These are phyloP conservation scores for Laticauda laticaudata DNA, from an alignment of 2,113 vertebrate species.

Conservation along the genomic window DNA sequence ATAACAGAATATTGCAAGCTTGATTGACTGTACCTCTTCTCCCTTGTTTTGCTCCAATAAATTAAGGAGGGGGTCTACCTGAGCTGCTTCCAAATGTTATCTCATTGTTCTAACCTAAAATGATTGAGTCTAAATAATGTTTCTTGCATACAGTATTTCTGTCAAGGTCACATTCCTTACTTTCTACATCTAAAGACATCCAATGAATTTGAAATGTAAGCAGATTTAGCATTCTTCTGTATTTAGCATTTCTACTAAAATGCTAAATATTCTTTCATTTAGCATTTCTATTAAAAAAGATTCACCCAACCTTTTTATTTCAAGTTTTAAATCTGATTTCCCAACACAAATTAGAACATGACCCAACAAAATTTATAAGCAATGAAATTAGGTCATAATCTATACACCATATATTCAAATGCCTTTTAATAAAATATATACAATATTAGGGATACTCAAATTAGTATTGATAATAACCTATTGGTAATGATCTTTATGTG, in stretches of 20 bases:
- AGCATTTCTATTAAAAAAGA: not conserved
- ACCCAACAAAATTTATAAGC: not conserved
- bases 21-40: not conserved
- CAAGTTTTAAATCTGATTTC: not conserved
- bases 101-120: not conserved
- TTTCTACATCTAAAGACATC: not conserved
- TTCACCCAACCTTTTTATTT: not conserved
- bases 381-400: not conserved
- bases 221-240: not conserved
- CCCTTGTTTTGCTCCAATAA: not conserved
- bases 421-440: not conserved
- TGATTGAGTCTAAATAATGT: not conserved
- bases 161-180: not conserved
- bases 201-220: not conserved
- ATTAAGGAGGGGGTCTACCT: not conserved
- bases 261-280: not conserved
- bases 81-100: not conserved
- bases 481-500: not conserved
- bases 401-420: not conserved
- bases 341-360: not conserved
- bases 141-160: not conserved
- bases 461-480: not conserved
- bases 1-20: not conserved
- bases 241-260: not conserved
- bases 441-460: not conserved